These are phyloP conservation scores for Patella depressa DNA, from an alignment of 2,888 invertebrate genomes.

Conservation along the genomic window DNA sequence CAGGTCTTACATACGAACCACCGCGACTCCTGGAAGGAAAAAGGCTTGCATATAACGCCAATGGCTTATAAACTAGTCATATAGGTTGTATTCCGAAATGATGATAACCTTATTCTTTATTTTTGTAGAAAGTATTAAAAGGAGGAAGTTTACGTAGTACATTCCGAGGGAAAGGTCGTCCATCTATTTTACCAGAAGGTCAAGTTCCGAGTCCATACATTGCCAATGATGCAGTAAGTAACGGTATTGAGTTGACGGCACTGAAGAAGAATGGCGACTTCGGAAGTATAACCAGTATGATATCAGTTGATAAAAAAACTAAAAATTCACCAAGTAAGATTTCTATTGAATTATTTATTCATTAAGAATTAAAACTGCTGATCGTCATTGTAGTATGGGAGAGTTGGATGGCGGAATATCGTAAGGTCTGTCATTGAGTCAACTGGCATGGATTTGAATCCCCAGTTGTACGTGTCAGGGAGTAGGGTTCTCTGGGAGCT, in stretches of 20 bases:
- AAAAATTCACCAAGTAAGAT: conserved; percentile 30
- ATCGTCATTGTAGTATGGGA: too few relatives aligned
- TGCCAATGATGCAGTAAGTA: conserved; percentile 24
- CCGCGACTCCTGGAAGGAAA: background rate
- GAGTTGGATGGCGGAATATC: too few relatives aligned
- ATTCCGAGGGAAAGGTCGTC: conserved; percentile 49
- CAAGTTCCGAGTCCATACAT: conserved; percentile 44
- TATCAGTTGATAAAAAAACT: background rate
- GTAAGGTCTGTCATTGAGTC: too few relatives aligned
- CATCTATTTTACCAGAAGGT: conserved; percentile 41
- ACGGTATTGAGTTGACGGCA: conserved; percentile 17
- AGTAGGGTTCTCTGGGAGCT: too few relatives aligned
- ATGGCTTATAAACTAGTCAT: background rate
- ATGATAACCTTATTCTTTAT: conserved; percentile 9
- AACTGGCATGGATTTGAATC: too few relatives aligned
- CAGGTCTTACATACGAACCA: too few relatives aligned
- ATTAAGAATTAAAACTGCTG: too few relatives aligned
- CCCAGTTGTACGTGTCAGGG: too few relatives aligned
- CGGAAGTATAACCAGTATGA: conserved; percentile 10
- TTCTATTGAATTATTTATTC: too few relatives aligned
- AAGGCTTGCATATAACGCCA: background rate
- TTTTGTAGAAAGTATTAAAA: conserved; percentile 55
- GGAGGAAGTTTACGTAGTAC: conserved; percentile 53
- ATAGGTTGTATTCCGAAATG: background rate
- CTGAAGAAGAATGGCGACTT: conserved; percentile 26